Evolutionary conservation across 2,888 invertebrate genomes (phyloP), one percentile per base, ranked within the genome.

Genomic region (Osmoderma eremita): DNA sequence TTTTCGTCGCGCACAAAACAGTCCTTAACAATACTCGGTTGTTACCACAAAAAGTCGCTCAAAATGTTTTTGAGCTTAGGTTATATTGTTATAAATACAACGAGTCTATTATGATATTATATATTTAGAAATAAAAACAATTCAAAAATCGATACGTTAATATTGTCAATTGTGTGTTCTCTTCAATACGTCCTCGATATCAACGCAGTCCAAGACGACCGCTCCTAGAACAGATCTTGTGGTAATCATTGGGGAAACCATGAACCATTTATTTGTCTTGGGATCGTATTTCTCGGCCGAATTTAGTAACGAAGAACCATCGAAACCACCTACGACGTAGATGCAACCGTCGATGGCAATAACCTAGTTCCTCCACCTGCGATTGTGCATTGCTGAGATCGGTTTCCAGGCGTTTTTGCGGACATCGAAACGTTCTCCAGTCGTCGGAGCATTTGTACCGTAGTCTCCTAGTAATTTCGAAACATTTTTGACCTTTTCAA

Each of bases 351-450:
- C 88, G 66, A 89, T 86, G 65, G 86, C 85, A 0, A 89, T 88
- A 8, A 90, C 86, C 80, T 90, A 90, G 73, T 90, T 90, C 0
- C 90, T 90, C 24, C 90, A 89, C 75, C 90, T 88, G 78, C 89
- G 78, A 30, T 87, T 88, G 72, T 89, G 87, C 90, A 90, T 90
- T 0, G 88, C 83, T 10, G 88, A 86, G 51, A 90, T 88, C 1
- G 88, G 87, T 75, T 90, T 90, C n/a, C n/a, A n/a, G n/a, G n/a
- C n/a, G n/a, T n/a, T n/a, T n/a, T n/a, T n/a, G n/a, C n/a, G n/a
- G n/a, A n/a, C n/a, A n/a, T n/a, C n/a, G n/a, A n/a, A n/a, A n/a
- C n/a, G n/a, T n/a, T n/a, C n/a, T n/a, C n/a, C 90, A 71, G 86
- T 88, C 20, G 88, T 85, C 87, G 90, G 88, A 74, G 89, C 89